Evolutionary conservation across 2,888 invertebrate species (phyloP).

Genomic region (Smittia sp.): DNA sequence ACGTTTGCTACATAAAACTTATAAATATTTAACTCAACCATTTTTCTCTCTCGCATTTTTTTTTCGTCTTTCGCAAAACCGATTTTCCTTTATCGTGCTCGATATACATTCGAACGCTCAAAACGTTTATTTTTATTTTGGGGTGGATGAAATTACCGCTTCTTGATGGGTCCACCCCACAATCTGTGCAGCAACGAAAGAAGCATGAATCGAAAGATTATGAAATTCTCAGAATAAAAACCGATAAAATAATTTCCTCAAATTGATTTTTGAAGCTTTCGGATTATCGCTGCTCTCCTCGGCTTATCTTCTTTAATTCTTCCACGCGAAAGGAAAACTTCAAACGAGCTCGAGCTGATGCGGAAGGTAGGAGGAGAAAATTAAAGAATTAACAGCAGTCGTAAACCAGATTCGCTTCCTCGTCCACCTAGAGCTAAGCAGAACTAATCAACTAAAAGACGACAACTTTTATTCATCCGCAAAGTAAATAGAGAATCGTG

Average conservation of each 20-base stretch:
- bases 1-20: slow-evolving; percentile 38
- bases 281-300: too few relatives aligned
- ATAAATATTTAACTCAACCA: slow-evolving; percentile 36
- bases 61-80: neutral
- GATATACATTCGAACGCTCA: slow-evolving; percentile 32
- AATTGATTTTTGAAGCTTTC: slow-evolving; percentile 13
- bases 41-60: slow-evolving; percentile 4
- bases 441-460: slow-evolving; percentile 41
- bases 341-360: neutral
- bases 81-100: slow-evolving; percentile 36
- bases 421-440: slow-evolving; percentile 8
- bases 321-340: neutral
- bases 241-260: slow-evolving; percentile 2
- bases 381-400: slow-evolving; percentile 25
- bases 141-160: slow-evolving; percentile 12
- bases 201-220: neutral
- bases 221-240: slow-evolving; percentile 1
- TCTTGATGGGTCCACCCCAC: slow-evolving; percentile 22
- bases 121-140: slow-evolving; percentile 35
- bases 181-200: neutral
- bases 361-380: neutral
- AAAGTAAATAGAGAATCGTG: slow-evolving; percentile 40
- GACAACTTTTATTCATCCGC: slow-evolving; percentile 36
- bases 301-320: neutral
- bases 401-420: neutral